A percentile compares a stretch with the other conserved stretches of the same genome.
Evolutionary conservation across 23 tunicate species (phyloP).

Genomic region (Corella eumyota): DNA sequence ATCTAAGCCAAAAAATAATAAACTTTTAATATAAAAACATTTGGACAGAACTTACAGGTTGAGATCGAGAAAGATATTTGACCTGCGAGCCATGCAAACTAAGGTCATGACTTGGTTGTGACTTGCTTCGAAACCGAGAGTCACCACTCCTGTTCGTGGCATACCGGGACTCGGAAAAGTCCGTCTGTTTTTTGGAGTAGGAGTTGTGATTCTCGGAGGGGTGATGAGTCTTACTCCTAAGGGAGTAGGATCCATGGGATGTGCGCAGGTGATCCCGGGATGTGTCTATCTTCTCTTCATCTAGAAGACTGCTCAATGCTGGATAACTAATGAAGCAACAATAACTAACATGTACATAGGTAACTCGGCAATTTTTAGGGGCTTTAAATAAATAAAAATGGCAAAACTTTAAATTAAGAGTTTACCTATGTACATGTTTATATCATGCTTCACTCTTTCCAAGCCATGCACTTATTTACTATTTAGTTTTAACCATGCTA

Average conservation of each 20-base stretch:
- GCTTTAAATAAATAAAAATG: too few species aligned
- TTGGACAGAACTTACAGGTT: conserved; percentile 32
- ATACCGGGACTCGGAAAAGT: neutral
- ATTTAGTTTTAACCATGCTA: conserved; percentile 2
- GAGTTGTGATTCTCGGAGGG: conserved; percentile 19
- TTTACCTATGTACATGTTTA: too few species aligned
- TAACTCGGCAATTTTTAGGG: too few species aligned
- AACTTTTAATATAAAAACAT: neutral
- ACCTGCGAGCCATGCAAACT: conserved; percentile 62
- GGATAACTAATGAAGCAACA: conserved; percentile 49
- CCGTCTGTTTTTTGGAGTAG: conserved; percentile 9
- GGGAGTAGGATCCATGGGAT: conserved; percentile 13
- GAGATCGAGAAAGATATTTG: conserved; percentile 41
- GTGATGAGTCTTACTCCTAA: conserved; percentile 14
- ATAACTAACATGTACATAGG: too few species aligned
- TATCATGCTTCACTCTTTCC: too few species aligned
- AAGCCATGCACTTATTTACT: too few species aligned
- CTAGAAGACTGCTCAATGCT: conserved; percentile 42
- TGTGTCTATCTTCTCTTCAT: neutral
- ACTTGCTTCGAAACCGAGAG: conserved; percentile 1
- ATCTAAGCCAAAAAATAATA: neutral
- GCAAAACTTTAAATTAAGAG: too few species aligned
- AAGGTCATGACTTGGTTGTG: conserved; percentile 29
- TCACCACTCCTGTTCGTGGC: neutral
- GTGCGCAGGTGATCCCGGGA: conserved; percentile 5